Evolutionary conservation across 2,113 vertebrate genomes (phyloP), one percentile per base, ranked within the genome.

Genomic region (Gymnobelideus leadbeateri): DNA sequence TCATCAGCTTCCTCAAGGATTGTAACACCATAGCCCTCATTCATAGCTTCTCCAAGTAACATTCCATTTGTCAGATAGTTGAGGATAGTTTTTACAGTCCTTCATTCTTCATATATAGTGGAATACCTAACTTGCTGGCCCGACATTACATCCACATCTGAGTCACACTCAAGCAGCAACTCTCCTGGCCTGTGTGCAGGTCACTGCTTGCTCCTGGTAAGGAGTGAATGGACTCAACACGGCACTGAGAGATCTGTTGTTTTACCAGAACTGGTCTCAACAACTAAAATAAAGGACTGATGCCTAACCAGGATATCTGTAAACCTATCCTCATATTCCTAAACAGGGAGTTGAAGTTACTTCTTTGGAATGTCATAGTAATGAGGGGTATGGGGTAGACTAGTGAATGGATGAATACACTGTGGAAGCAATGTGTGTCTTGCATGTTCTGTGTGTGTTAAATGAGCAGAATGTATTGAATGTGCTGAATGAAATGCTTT

Each of bases 171-270:
- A 99, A 99, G 99, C 99, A 0, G 99, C 99, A 51, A 99, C 99
- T 97, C 99, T 99, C 96, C 99, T 98, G 10, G 99, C 99, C 92
- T 99, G 99, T 9, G 99, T 99, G 98, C 99, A 99, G 0, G 99
- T 99, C 51, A 99, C 99, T 0, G 99, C 99, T 97, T 99, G 99
- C 99, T 92, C 99, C 99, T 0, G 99, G 98, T n/a, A 99, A 91
- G 0, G 99, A 99, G 25, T 99, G 98, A 98, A 99, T 99, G 98
- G 99, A 99, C 97, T 99, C 99, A 91, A 99, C 99, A 31, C 99
- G 99, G 99, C 99, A 99, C 4, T 9, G 99, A 90, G 99, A 99
- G 97, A 99, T 99, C 99, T 99, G 99, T 99, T 97, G 99, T 99
- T 98, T 99, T 99, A 95, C 99, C 99, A 95, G 99, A 99, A 31